Base-by-base conservation (phyloP, 2,797 vertebrate genomes). In the Acomys russatus region DNA sequence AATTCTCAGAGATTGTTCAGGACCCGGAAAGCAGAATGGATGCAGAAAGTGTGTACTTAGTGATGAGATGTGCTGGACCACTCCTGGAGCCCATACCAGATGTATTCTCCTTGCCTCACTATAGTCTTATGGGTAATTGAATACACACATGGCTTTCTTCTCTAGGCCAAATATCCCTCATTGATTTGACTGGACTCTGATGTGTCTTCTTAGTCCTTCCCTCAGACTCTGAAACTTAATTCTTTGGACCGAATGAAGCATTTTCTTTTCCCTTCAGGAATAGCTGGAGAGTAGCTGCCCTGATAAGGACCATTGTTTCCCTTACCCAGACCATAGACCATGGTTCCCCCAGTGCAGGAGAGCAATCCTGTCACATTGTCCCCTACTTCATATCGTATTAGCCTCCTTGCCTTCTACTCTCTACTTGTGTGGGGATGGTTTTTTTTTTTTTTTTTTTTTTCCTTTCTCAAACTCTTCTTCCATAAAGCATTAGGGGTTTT, bases 401-500 rank as follows among this genome's bases (percentile, higher is more conserved):
- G 1, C 6, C 3, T 84, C 28, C 79, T 25, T 23, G 64, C 12
- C 4, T 90, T 94, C 35, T 4, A 56, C 9, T 84, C 38, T 92
- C 12, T 76, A 44, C 18, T 85, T 94, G 23, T 77, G 28, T 30
- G 77, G 38, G n/a, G 35, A 22, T 10, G 49, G 25, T 14, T 9
- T 44, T 11, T 4, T 12, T 51, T 77, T 74, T 28, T 63, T 59
- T 23, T 8, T 44, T 44, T 44, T 44, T 44, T 44, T 44, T 44
- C 44, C 3, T 18, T 9, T 2, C 38, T 11, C 4, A 73, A 93
- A 92, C 9, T 17, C 9, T 49, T 79, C 23, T 78, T 88, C 15
- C 25, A 44, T 44, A 83, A 96, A 96, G 38, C 17, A 35, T 90
- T 91, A 59, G 15, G 44, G 49, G 91, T 94, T 94, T 90, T 90